These are phyloP conservation scores for Actinia equina DNA, from an alignment of 64 coral and sea anemone genomes.

Conservation along the genomic window DNA sequence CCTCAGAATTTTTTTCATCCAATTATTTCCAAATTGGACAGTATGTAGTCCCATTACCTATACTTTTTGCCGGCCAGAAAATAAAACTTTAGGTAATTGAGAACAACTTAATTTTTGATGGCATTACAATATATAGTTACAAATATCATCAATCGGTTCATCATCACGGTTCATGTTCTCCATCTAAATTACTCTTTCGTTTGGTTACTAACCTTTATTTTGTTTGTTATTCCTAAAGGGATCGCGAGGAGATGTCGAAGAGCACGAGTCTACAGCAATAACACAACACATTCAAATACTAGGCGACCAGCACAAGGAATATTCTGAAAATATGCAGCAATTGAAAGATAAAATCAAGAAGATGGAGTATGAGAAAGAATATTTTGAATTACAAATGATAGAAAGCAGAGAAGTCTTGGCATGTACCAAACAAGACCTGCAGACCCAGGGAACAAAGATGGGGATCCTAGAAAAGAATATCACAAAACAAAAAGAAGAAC, in stretches of 20 bases:
- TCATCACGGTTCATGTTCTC: no score
- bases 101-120: no score
- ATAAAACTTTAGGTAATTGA: no score
- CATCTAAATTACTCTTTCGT: no score
- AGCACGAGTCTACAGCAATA: background rate
- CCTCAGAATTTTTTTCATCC: no score
- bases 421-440: background rate
- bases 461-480: background rate
- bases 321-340: background rate
- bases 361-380: background rate
- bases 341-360: background rate
- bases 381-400: background rate
- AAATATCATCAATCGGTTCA: no score
- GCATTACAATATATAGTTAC: no score
- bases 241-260: background rate
- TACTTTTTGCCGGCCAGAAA: no score
- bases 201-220: background rate
- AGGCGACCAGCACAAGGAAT: background rate
- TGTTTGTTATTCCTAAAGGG: background rate
- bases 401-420: background rate
- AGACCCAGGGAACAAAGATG: background rate
- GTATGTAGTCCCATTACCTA: no score
- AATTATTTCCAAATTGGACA: no score
- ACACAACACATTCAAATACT: constrained; percentile 6
- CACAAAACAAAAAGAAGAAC: background rate